Percentiles rank a stretch among this genome's conserved stretches.
Evolutionary conservation across 2,888 invertebrate genomes (phyloP).

Genomic region (Mesorhabditis belari): DNA sequence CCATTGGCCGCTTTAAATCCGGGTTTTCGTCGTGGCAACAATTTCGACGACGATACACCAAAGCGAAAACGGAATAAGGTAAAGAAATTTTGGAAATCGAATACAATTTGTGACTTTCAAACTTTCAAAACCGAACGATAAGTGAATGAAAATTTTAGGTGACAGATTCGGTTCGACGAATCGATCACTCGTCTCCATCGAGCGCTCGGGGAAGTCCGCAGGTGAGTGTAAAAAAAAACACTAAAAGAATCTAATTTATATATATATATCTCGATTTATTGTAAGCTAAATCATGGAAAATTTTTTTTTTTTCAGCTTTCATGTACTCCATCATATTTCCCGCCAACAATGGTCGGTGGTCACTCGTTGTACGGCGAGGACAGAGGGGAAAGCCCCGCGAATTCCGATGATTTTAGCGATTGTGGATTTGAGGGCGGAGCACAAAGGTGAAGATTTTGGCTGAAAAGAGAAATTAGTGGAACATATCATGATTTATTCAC

Average conservation of each 20-base stretch:
- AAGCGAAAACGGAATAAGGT: slow-evolving; percentile 20
- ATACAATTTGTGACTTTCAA: neutral
- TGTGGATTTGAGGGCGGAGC: slow-evolving; percentile 30
- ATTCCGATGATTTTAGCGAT: slow-evolving; percentile 41
- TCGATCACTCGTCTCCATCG: slow-evolving; percentile 16
- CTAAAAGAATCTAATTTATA: no score
- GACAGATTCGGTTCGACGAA: slow-evolving; percentile 8
- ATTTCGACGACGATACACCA: slow-evolving; percentile 12
- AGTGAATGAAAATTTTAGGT: slow-evolving; percentile 1
- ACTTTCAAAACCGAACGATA: neutral
- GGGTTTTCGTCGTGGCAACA: slow-evolving; percentile 8
- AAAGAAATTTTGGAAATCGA: neutral
- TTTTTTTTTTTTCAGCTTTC: slow-evolving; percentile 17
- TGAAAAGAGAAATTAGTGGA: no score
- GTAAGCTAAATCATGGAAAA: no score
- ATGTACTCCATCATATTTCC: slow-evolving; percentile 16
- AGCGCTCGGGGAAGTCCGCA: slow-evolving; percentile 17
- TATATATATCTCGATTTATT: no score
- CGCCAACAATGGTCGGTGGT: slow-evolving; percentile 49
- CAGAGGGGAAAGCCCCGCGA: slow-evolving; percentile 36
- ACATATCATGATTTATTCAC: no score
- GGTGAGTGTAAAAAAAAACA: slow-evolving; percentile 1
- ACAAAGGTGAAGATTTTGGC: slow-evolving; percentile 24
- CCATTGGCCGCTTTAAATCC: slow-evolving; percentile 18
- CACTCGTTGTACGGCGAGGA: slow-evolving; percentile 41